phyloP scores from a whole-genome alignment of 2,888 invertebrate species.

The Epistrophe eligans region DNA sequence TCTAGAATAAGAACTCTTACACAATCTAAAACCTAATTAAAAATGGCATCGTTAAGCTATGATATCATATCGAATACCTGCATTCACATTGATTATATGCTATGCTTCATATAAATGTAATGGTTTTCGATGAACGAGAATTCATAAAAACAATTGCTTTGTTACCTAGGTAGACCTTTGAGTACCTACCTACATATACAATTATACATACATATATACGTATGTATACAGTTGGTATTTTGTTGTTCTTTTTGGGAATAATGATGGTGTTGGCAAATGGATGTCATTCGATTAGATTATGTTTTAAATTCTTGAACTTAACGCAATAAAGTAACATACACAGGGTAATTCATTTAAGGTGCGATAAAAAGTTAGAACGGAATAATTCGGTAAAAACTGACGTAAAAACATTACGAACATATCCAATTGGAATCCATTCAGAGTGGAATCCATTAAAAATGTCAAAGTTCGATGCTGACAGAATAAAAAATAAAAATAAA shows the following conservation, averaged over 20 bases:
- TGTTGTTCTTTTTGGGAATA: not conserved
- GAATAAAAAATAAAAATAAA: too few relatives aligned
- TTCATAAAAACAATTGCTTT: constrained; percentile 5
- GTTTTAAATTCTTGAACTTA: constrained; percentile 35
- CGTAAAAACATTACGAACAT: too few relatives aligned
- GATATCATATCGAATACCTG: constrained; percentile 16
- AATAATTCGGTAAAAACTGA: too few relatives aligned
- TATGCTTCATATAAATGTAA: not conserved
- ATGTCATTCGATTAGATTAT: constrained; percentile 52
- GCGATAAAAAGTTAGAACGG: too few relatives aligned
- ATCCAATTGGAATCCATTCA: too few relatives aligned
- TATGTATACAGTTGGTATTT: not conserved
- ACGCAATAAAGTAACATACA: constrained; percentile 31
- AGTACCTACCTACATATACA: not conserved
- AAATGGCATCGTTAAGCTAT: not conserved
- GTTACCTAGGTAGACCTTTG: not conserved
- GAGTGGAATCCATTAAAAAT: too few relatives aligned
- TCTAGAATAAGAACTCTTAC: not conserved
- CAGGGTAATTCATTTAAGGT: not conserved
- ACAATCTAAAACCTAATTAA: constrained; percentile 39
- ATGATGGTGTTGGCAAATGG: constrained; percentile 14
- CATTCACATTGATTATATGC: not conserved
- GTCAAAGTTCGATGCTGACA: too few relatives aligned
- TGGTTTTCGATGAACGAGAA: constrained; percentile 1
- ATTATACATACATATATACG: too few relatives aligned